Evolutionary conservation across 2,113 vertebrate species (phyloP).

Genomic region (Laticauda colubrina): DNA sequence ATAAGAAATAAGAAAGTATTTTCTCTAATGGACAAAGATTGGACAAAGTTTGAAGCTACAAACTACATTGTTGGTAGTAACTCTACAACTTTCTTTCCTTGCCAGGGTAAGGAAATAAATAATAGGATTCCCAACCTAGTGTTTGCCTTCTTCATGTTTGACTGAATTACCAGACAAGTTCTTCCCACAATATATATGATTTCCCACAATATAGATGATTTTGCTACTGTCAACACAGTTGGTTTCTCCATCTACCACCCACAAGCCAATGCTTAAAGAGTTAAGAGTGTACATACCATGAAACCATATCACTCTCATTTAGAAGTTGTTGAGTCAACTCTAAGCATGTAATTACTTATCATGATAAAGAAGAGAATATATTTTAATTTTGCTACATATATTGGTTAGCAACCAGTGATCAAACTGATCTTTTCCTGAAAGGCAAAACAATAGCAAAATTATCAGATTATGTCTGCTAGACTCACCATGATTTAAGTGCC

Average conservation of each 20-base stretch:
- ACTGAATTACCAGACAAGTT: neutral
- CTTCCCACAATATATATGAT: neutral
- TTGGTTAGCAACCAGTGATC: neutral
- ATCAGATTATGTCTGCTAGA: neutral
- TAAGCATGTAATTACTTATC: neutral
- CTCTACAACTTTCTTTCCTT: neutral
- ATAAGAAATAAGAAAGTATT: neutral
- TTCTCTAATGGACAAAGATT: neutral
- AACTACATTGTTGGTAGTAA: neutral
- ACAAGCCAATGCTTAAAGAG: neutral
- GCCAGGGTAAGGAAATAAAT: neutral
- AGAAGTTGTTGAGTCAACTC: neutral
- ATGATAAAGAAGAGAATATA: neutral
- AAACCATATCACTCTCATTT: neutral
- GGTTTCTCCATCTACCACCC: neutral
- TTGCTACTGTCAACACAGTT: neutral
- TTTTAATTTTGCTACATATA: neutral
- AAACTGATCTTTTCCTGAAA: neutral
- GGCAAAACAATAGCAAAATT: neutral
- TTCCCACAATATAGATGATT: neutral
- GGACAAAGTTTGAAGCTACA: neutral
- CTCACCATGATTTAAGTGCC: conserved; percentile 86
- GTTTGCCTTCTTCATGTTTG: neutral
- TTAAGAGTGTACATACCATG: neutral
- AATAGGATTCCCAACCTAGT: neutral